Conservation (phyloP, 2,113 vertebrate genomes). For the Dicaeum eximium region DNA sequence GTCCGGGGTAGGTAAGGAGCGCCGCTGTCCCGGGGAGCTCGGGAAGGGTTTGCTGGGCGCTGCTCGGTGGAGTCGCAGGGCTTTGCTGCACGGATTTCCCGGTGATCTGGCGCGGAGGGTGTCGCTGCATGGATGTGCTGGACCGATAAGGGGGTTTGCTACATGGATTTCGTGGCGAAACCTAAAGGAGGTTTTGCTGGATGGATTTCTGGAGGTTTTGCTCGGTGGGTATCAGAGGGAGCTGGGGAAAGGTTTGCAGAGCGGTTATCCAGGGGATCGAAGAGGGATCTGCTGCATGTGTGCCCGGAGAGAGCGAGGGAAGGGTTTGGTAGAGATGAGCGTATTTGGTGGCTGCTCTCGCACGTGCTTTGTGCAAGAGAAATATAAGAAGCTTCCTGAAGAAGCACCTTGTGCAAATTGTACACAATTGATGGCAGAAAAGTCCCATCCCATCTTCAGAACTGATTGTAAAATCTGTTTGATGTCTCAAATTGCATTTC, state of each 20-base stretch:
- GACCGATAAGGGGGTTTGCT: background rate
- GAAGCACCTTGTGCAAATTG: background rate
- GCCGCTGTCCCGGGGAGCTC: background rate
- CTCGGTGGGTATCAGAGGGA: background rate
- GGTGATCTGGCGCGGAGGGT: background rate
- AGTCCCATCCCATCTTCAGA: background rate
- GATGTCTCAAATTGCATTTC: background rate
- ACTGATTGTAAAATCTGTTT: background rate
- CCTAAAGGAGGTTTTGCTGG: background rate
- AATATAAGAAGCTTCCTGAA: background rate
- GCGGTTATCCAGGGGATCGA: background rate
- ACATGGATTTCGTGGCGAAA: background rate
- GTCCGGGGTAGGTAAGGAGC: background rate
- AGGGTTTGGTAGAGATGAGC: background rate
- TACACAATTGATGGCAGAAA: background rate
- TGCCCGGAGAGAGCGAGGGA: background rate
- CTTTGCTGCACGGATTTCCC: background rate
- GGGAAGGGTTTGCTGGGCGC: background rate
- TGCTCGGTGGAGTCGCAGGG: background rate
- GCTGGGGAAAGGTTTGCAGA: background rate
- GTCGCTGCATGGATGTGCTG: background rate
- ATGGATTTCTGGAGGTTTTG: background rate
- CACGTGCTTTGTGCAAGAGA: conserved; percentile 1
- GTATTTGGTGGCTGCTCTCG: background rate
- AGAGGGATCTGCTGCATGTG: background rate